Evolutionary conservation across 2,113 vertebrate genomes (phyloP).

Genomic region (Tachysurus fulvidraco): DNA sequence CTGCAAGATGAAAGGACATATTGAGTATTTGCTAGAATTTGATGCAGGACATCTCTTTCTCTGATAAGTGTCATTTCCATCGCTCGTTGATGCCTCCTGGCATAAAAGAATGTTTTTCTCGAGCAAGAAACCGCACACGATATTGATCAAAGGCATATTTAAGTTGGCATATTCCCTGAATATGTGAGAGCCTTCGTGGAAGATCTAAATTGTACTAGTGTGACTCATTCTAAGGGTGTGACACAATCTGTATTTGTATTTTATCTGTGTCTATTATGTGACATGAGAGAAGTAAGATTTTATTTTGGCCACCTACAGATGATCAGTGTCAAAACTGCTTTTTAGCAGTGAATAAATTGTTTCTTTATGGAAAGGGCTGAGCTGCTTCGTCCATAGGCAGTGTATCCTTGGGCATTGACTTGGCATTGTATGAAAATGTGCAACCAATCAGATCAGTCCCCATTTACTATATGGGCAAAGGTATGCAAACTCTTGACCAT

Average conservation of each 20-base stretch:
- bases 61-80: neutral
- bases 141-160: slow-evolving; percentile 7
- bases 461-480: neutral
- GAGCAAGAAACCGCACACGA: neutral
- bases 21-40: neutral
- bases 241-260: neutral
- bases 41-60: slow-evolving; percentile 1
- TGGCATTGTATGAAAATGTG: neutral
- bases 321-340: neutral
- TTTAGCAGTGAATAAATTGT: neutral
- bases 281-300: neutral
- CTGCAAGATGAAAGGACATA: neutral
- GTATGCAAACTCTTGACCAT: neutral
- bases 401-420: too few relatives aligned
- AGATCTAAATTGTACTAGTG: neutral
- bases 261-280: neutral
- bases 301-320: neutral
- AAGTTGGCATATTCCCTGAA: neutral
- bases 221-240: neutral
- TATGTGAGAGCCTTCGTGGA: neutral
- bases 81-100: neutral
- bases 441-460: neutral
- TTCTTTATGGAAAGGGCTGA: neutral
- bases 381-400: neutral
- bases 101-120: neutral